Evolutionary conservation across 2,113 vertebrate genomes (phyloP).

Genomic region (Nannobrachium achirus): DNA sequence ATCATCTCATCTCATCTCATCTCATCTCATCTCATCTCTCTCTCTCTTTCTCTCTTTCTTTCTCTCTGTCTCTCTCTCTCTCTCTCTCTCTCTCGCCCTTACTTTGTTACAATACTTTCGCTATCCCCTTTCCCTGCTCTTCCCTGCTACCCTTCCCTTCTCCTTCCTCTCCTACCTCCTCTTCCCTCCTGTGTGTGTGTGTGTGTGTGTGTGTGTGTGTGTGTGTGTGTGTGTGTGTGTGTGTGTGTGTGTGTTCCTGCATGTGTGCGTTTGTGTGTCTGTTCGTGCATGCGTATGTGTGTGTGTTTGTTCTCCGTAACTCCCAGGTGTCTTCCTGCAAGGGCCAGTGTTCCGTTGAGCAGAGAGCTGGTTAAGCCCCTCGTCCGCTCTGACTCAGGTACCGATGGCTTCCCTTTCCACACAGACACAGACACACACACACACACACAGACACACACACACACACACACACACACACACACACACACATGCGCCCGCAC

Average conservation of each 20-base stretch:
- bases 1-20: conserved; percentile 18
- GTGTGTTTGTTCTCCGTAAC: conserved; percentile 73
- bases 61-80: conserved; percentile 21
- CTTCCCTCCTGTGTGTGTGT: conserved; percentile 65
- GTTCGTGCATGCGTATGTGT: conserved; percentile 70
- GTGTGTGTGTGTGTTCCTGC: conserved; percentile 78
- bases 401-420: conserved; percentile 37
- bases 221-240: conserved; percentile 78
- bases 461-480: neutral
- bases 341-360: conserved; percentile 49
- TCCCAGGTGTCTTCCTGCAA: conserved; percentile 79
- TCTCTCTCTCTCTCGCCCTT: neutral
- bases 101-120: conserved; percentile 17
- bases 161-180: conserved; percentile 44
- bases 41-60: conserved; percentile 32
- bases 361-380: conserved; percentile 46
- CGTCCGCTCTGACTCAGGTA: conserved; percentile 76
- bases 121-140: conserved; percentile 57
- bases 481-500: neutral
- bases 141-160: conserved; percentile 54
- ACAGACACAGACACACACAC: neutral
- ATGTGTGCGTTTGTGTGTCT: conserved; percentile 78
- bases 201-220: conserved; percentile 78
- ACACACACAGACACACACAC: neutral
- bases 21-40: conserved; percentile 32